Percentiles rank a stretch among this genome's conserved stretches.
phyloP scores from a whole-genome alignment of 1,140 invertebrate species.

The Oedothorax gibbosus region DNA sequence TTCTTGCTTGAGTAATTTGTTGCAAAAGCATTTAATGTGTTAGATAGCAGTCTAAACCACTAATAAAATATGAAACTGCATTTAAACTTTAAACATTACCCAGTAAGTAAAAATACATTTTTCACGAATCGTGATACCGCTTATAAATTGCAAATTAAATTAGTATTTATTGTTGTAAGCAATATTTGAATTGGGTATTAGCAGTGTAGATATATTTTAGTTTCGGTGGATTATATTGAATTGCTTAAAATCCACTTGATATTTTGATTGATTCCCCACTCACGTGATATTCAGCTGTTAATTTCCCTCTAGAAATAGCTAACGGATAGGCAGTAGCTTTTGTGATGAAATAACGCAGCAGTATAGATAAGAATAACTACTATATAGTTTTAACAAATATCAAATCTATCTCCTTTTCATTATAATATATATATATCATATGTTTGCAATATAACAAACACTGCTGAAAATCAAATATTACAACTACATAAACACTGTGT shows the following conservation, averaged over 20 bases:
- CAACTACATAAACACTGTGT: constrained; percentile 17
- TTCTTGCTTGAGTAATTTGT: constrained; percentile 37
- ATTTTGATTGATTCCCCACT: constrained; percentile 8
- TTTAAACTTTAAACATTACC: not conserved
- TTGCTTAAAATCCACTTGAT: constrained; percentile 4
- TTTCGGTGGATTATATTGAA: not conserved
- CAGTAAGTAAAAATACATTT: constrained; percentile 34
- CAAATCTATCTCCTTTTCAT: constrained; percentile 26
- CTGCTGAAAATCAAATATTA: constrained; percentile 12
- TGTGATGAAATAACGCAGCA: not conserved
- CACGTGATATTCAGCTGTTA: constrained; percentile 12
- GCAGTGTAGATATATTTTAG: not conserved
- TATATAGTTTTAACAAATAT: constrained; percentile 17
- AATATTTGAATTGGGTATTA: constrained; percentile 12
- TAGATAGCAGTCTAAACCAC: constrained; percentile 6
- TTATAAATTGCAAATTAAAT: constrained; percentile 4
- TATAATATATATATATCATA: not conserved
- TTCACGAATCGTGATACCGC: constrained; percentile 25
- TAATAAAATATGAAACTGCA: constrained; percentile 1
- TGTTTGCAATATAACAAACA: constrained; percentile 23
- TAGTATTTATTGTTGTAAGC: not conserved
- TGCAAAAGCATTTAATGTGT: constrained; percentile 30
- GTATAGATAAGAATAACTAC: constrained; percentile 24
- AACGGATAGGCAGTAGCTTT: constrained; percentile 16
- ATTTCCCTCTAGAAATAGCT: constrained; percentile 22